A percentile compares a stretch with the other conserved stretches of the same genome.
Conservation (phyloP, 2,113 vertebrate genomes). For the Cisticola juncidis region DNA sequence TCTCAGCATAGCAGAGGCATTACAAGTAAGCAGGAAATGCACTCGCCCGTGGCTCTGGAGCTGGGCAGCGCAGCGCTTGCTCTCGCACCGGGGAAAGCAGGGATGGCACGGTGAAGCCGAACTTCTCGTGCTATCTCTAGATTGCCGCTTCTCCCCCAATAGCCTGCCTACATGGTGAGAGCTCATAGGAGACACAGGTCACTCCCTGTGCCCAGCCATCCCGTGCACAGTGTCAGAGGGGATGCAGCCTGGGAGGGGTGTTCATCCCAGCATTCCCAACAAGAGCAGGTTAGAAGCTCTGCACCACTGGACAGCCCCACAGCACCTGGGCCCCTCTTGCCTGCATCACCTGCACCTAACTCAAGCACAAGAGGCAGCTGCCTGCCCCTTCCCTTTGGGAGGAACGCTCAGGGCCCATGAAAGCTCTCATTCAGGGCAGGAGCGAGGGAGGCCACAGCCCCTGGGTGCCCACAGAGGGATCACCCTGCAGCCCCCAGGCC, state of each 20-base stretch:
- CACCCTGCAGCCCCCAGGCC: background rate
- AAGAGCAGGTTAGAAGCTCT: background rate
- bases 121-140: rapidly evolving
- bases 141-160: background rate
- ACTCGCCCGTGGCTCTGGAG: rapidly evolving
- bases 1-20: background rate
- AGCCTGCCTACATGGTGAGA: background rate
- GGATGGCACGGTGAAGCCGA: rapidly evolving
- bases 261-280: background rate
- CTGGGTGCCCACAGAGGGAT: background rate
- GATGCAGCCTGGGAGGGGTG: background rate
- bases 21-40: background rate
- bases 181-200: background rate
- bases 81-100: background rate
- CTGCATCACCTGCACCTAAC: background rate
- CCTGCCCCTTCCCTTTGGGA: rapidly evolving
- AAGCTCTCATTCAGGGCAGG: background rate
- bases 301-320: background rate
- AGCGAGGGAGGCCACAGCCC: rapidly evolving
- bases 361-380: background rate
- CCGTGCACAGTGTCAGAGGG: rapidly evolving
- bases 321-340: background rate
- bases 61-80: rapidly evolving
- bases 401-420: no score
- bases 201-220: background rate